Evolutionary conservation across 2,797 vertebrate species (phyloP).

Genomic region (Gymnothorax reevesii): DNA sequence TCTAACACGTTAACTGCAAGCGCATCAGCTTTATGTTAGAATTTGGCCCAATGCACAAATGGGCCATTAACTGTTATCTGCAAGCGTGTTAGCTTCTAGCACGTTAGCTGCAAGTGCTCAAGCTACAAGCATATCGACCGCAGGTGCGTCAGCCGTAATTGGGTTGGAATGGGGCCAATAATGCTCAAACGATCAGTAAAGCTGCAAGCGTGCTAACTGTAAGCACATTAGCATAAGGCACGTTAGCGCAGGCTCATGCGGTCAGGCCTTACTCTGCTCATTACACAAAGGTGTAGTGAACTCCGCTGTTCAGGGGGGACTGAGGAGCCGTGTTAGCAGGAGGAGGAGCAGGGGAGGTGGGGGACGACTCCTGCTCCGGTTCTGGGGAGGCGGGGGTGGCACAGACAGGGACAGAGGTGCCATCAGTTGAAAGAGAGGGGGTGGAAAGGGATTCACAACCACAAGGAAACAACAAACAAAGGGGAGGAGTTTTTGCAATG

Average conservation of each 20-base stretch:
- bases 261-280: conserved; percentile 78
- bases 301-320: conserved; percentile 78
- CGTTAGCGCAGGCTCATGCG: conserved; percentile 49
- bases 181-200: conserved; percentile 40
- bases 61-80: too few species aligned
- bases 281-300: conserved; percentile 85
- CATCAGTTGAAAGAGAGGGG: not conserved
- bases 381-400: conserved; percentile 63
- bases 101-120: too few species aligned
- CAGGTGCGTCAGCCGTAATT: too few species aligned
- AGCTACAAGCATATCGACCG: too few species aligned
- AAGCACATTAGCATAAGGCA: conserved; percentile 38
- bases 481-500: not conserved
- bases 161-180: too few species aligned
- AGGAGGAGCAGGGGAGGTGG: conserved; percentile 76
- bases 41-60: too few species aligned
- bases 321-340: conserved; percentile 67
- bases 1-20: too few species aligned
- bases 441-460: not conserved
- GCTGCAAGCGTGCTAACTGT: conserved; percentile 52
- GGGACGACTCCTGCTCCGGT: conserved; percentile 70
- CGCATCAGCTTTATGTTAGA: too few species aligned
- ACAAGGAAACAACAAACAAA: not conserved
- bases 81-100: too few species aligned
- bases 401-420: conserved; percentile 67